Conservation (phyloP, 1,140 invertebrate genomes). For the Microplitis mediator region DNA sequence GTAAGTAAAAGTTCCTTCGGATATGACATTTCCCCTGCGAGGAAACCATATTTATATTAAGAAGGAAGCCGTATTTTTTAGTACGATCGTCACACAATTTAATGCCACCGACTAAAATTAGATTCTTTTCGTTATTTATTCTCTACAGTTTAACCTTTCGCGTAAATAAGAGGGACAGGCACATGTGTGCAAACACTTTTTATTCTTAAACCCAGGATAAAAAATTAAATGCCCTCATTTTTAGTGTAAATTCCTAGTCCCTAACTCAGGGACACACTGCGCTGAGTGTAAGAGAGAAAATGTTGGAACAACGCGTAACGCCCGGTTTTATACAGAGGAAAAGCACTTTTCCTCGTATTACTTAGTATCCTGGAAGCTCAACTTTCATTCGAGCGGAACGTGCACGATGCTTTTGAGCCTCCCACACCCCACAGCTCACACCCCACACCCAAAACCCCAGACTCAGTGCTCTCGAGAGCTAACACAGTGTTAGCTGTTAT, state of each 20-base stretch:
- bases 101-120: background rate
- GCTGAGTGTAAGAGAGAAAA: too few relatives aligned
- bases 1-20: too few relatives aligned
- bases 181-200: too few relatives aligned
- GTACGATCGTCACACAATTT: background rate
- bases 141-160: background rate
- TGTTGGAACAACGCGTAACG: constrained; percentile 6
- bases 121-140: constrained; percentile 27
- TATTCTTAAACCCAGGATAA: background rate
- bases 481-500: background rate
- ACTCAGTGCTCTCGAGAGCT: constrained; percentile 1
- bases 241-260: too few relatives aligned
- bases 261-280: too few relatives aligned
- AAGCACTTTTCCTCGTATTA: constrained; percentile 60
- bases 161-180: background rate
- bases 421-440: background rate
- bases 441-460: background rate
- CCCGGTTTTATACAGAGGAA: constrained; percentile 2
- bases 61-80: constrained; percentile 39
- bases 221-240: background rate
- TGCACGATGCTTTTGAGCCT: constrained; percentile 32
- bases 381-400: constrained; percentile 29
- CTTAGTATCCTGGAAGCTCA: constrained; percentile 45
- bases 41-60: constrained; percentile 38
- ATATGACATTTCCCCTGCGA: background rate